Conservation (phyloP, 92 coral and sea anemone species). For the Micromussa lordhowensis region DNA sequence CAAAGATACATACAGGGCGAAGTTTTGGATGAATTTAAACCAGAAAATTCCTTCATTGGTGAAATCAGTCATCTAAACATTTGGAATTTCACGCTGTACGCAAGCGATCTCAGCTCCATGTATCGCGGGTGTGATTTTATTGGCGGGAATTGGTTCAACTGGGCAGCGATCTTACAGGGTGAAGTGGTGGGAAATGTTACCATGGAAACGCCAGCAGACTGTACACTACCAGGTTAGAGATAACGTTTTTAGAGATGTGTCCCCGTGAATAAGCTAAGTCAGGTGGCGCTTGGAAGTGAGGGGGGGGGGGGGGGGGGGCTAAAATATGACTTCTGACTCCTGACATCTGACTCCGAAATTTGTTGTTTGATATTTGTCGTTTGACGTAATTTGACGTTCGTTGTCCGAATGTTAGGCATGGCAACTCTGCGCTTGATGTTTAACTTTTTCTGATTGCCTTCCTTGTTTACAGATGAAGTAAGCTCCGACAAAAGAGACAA, state of each 20-base stretch:
- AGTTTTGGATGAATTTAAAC: not conserved
- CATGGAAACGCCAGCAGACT: slow-evolving; percentile 24
- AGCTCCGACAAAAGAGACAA: not conserved
- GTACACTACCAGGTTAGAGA: slow-evolving; percentile 7
- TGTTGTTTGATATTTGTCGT: not conserved
- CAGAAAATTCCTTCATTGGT: not conserved
- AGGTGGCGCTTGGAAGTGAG: not conserved
- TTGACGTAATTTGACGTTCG: too few relatives aligned
- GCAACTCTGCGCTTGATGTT: not conserved
- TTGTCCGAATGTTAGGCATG: not conserved
- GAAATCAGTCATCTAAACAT: slow-evolving; percentile 31
- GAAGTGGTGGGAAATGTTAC: slow-evolving; percentile 4
- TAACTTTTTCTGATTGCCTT: not conserved
- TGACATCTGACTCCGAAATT: too few relatives aligned
- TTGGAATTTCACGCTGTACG: not conserved
- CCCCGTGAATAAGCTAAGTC: not conserved
- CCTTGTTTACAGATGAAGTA: slow-evolving; percentile 11
- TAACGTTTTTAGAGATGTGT: not conserved
- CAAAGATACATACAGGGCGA: not conserved
- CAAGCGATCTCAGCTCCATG: not conserved
- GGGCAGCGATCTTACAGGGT: slow-evolving; percentile 7
- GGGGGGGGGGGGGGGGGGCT: too few relatives aligned
- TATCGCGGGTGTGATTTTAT: slow-evolving; percentile 21
- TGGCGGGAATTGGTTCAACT: slow-evolving; percentile 30
- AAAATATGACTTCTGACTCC: too few relatives aligned